phyloP scores from a whole-genome alignment of 1,140 invertebrate genomes.

The Dendrolimus punctatus region DNA sequence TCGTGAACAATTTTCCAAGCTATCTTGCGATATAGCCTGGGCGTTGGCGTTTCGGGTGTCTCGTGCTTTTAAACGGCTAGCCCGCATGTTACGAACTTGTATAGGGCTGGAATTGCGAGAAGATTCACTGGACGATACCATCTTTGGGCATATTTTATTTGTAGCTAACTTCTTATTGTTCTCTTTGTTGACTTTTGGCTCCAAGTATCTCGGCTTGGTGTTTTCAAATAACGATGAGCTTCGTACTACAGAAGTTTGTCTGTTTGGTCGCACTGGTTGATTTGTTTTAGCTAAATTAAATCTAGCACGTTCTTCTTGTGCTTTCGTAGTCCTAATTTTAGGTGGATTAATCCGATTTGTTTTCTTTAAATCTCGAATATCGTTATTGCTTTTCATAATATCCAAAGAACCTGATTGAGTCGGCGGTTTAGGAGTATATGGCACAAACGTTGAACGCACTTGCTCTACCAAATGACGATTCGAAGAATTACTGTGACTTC shows the following conservation, averaged over 20 bases:
- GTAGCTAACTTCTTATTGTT: slow-evolving; percentile 14
- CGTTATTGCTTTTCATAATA: slow-evolving; percentile 23
- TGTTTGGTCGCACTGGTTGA: slow-evolving; percentile 19
- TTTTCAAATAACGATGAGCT: slow-evolving; percentile 24
- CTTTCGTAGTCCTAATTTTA: slow-evolving; percentile 51
- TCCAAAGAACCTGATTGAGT: slow-evolving; percentile 18
- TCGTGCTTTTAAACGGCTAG: slow-evolving; percentile 14
- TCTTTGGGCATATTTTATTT: slow-evolving; percentile 28
- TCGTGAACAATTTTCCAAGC: slow-evolving; percentile 39
- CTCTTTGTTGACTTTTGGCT: slow-evolving; percentile 21
- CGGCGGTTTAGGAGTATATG: slow-evolving; percentile 38
- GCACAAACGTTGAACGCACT: slow-evolving; percentile 47
- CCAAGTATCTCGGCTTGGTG: slow-evolving; percentile 42
- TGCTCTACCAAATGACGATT: slow-evolving; percentile 38
- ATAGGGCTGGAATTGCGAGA: slow-evolving; percentile 49
- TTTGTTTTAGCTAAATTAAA: slow-evolving; percentile 43
- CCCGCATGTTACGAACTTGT: slow-evolving; percentile 22
- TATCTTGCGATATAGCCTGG: slow-evolving; percentile 45
- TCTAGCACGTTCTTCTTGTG: slow-evolving; percentile 53
- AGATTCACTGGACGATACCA: slow-evolving; percentile 49
- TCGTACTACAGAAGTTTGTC: slow-evolving; percentile 7
- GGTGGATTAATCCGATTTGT: slow-evolving; percentile 19
- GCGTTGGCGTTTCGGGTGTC: slow-evolving; percentile 12
- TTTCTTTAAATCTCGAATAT: slow-evolving; percentile 27
- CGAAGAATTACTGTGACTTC: slow-evolving; percentile 9